Percentiles rank a stretch among this genome's conserved stretches.
phyloP scores from a whole-genome alignment of 2,797 vertebrate species.

The Discoglossus pictus region DNA sequence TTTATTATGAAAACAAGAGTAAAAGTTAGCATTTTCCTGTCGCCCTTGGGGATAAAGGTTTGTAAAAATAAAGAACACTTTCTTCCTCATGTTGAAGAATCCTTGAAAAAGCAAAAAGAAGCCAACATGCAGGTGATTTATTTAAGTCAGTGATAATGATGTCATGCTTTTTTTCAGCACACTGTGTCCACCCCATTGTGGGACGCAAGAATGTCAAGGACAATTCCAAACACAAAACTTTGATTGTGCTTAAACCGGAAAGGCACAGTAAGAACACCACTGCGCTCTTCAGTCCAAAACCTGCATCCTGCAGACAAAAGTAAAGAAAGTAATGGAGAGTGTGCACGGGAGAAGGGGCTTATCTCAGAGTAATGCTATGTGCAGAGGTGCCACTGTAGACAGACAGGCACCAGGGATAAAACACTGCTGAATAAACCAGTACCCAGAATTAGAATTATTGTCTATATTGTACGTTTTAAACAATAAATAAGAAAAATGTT shows the following conservation, averaged over 20 bases:
- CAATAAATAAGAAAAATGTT: constrained; percentile 94
- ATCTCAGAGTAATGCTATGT: constrained; percentile 96
- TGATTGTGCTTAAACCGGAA: constrained; percentile 87
- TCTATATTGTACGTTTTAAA: constrained; percentile 81
- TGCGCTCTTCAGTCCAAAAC: constrained; percentile 78
- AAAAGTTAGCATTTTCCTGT: constrained; percentile 82
- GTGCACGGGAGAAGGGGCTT: constrained; percentile 79
- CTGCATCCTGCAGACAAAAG: constrained; percentile 84
- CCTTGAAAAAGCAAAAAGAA: constrained; percentile 76
- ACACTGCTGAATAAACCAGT: constrained; percentile 78
- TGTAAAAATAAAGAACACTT: constrained; percentile 79
- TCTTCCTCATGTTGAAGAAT: constrained; percentile 78
- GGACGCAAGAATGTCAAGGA: constrained; percentile 97
- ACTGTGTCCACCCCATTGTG: constrained; percentile 87
- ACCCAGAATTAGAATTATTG: constrained; percentile 79
- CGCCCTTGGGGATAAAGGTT: constrained; percentile 74
- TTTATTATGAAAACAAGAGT: constrained; percentile 96
- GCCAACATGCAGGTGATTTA: constrained; percentile 90
- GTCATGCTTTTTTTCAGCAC: constrained; percentile 90
- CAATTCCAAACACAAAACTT: constrained; percentile 86
- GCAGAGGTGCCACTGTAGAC: constrained; percentile 96
- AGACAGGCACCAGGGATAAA: constrained; percentile 90
- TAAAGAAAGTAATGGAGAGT: constrained; percentile 75
- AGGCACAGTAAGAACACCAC: constrained; percentile 79
- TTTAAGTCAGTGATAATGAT: constrained; percentile 93